These are phyloP conservation scores for Drymodes brunneopygia DNA, from an alignment of 2,113 vertebrate species.

Conservation along the genomic window DNA sequence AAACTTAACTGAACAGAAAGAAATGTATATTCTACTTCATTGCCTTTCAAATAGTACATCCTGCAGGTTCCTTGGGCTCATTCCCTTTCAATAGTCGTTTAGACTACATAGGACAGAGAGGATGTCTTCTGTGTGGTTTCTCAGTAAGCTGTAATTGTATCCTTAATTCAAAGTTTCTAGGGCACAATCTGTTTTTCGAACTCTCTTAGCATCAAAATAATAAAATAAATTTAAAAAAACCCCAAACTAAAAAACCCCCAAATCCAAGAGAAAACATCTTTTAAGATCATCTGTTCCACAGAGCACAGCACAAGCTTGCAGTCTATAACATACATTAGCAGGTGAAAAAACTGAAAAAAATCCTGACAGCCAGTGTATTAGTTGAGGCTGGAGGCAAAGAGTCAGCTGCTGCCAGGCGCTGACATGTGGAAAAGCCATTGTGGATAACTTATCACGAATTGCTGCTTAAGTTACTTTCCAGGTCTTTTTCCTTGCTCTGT, in stretches of 20 bases:
- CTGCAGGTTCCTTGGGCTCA: not conserved
- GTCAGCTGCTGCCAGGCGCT: not conserved
- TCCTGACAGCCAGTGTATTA: not conserved
- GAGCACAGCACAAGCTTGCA: slow-evolving; percentile 12
- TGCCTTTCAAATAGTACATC: not conserved
- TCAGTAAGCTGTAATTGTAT: not conserved
- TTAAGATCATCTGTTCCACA: slow-evolving; percentile 45
- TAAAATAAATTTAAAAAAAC: slow-evolving; percentile 21
- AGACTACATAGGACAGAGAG: not conserved
- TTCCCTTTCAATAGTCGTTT: not conserved
- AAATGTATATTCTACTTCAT: not conserved
- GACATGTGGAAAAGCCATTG: not conserved
- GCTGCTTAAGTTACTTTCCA: not conserved
- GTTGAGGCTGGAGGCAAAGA: slow-evolving; percentile 3
- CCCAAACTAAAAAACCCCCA: too few species aligned
- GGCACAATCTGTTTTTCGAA: not conserved
- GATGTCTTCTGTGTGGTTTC: not conserved
- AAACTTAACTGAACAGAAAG: not conserved
- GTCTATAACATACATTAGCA: not conserved
- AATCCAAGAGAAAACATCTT: not conserved
- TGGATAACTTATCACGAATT: not conserved
- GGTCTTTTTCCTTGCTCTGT: not conserved
- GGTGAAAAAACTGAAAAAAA: not conserved
- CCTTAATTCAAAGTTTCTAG: slow-evolving; percentile 42
- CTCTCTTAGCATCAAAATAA: slow-evolving; percentile 6